Evolutionary conservation across 92 coral and sea anemone species (phyloP).

Genomic region (Porites evermanni): DNA sequence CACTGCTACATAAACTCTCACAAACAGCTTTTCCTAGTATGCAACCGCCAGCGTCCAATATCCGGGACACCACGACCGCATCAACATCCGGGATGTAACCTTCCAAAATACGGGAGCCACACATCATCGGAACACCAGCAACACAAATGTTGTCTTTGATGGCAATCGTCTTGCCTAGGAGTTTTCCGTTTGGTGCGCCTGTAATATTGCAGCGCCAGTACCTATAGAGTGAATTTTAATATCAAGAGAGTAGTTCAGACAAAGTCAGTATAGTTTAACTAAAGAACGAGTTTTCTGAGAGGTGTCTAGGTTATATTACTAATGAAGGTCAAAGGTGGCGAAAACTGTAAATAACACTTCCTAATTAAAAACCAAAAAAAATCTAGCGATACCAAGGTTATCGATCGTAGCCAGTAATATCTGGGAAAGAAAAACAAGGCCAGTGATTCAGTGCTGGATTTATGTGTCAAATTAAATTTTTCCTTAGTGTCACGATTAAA

Average conservation of each 20-base stretch:
- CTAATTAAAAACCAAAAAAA: too few species aligned
- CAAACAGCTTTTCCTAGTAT: slow-evolving; percentile 80
- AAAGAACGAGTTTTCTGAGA: too few species aligned
- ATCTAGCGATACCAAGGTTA: too few species aligned
- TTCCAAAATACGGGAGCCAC: slow-evolving; percentile 76
- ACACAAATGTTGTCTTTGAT: slow-evolving; percentile 76
- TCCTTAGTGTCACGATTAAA: too few species aligned
- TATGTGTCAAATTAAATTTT: too few species aligned
- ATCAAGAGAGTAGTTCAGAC: not conserved
- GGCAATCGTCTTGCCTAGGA: slow-evolving; percentile 72
- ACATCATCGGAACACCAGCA: slow-evolving; percentile 90
- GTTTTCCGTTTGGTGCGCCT: slow-evolving; percentile 71
- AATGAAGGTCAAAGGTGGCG: too few species aligned
- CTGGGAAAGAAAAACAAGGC: too few species aligned
- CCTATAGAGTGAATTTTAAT: slow-evolving; percentile 19
- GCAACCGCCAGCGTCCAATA: slow-evolving; percentile 76
- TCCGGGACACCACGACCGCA: slow-evolving; percentile 78
- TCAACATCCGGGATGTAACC: slow-evolving; percentile 89
- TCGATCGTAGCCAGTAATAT: too few species aligned
- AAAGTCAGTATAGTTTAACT: not conserved
- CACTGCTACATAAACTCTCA: slow-evolving; percentile 67
- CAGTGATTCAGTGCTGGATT: too few species aligned
- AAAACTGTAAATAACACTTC: too few species aligned
- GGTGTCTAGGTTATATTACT: too few species aligned
- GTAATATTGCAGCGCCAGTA: slow-evolving; percentile 73